Evolutionary conservation across 2,888 invertebrate genomes (phyloP).

Genomic region (Vannuccia rotundouncinata): DNA sequence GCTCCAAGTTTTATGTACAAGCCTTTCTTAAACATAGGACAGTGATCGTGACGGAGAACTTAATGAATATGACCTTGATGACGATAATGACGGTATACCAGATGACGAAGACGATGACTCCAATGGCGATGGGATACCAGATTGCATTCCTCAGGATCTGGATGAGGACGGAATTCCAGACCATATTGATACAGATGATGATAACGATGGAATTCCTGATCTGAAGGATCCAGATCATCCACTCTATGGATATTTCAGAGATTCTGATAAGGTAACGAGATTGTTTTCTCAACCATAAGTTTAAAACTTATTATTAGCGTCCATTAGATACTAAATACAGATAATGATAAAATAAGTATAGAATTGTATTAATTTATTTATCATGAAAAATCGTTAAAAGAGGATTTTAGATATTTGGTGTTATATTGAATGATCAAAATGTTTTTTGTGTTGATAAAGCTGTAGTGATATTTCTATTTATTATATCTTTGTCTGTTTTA

Average conservation of each 20-base stretch:
- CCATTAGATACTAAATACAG: too few species aligned
- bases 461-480: too few species aligned
- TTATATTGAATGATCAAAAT: too few species aligned
- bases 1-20: too few species aligned
- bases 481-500: too few species aligned
- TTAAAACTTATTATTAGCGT: neutral
- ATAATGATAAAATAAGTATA: too few species aligned
- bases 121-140: slow-evolving; percentile 37
- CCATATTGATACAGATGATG: slow-evolving; percentile 41
- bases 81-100: slow-evolving; percentile 40
- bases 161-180: slow-evolving; percentile 41
- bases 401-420: too few species aligned
- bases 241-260: slow-evolving; percentile 36
- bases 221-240: slow-evolving; percentile 37
- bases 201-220: slow-evolving; percentile 41
- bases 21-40: too few species aligned
- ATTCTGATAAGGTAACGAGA: slow-evolving; percentile 45
- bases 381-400: too few species aligned
- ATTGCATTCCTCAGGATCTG: slow-evolving; percentile 36
- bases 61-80: slow-evolving; percentile 39
- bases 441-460: too few species aligned
- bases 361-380: too few species aligned
- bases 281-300: neutral
- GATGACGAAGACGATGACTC: slow-evolving; percentile 36
- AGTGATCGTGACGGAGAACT: slow-evolving; percentile 46